A percentile compares a stretch with the other conserved stretches of the same genome.
phyloP scores from a whole-genome alignment of 2,888 invertebrate species.

The Chorisops tibialis region DNA sequence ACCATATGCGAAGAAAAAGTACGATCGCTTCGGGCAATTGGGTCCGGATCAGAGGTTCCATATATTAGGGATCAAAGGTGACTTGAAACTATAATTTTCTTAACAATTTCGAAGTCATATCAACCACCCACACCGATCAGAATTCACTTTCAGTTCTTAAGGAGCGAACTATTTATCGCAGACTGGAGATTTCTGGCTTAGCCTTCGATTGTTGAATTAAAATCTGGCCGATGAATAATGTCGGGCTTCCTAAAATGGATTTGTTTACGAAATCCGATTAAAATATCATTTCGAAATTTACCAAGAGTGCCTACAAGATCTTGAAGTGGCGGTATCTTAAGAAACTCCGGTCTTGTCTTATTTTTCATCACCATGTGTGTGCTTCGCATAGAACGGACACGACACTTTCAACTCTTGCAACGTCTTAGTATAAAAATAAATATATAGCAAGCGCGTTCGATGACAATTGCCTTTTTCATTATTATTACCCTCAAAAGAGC shows the following conservation, averaged over 20 bases:
- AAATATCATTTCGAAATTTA: slow-evolving; percentile 24
- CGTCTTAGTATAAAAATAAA: neutral
- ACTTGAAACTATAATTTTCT: neutral
- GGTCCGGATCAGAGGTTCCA: slow-evolving; percentile 8
- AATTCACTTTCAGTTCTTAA: neutral
- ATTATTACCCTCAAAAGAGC: too few species aligned
- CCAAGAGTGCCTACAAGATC: neutral
- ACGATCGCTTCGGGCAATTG: slow-evolving; percentile 7
- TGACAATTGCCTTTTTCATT: neutral
- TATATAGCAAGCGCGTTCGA: neutral
- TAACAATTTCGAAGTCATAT: slow-evolving; percentile 11
- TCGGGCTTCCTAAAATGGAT: slow-evolving; percentile 22
- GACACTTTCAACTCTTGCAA: neutral
- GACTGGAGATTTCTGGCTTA: neutral
- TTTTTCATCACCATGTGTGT: neutral
- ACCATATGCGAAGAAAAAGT: slow-evolving; percentile 3
- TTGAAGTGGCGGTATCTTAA: neutral
- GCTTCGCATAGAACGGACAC: neutral
- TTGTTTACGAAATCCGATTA: slow-evolving; percentile 28
- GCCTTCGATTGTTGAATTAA: slow-evolving; percentile 10
- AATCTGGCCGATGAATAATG: slow-evolving; percentile 15
- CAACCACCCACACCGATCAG: neutral
- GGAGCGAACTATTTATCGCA: neutral
- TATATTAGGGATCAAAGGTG: slow-evolving; percentile 21
- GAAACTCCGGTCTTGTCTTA: neutral